These are phyloP conservation scores for Nymphicus hollandicus DNA, from an alignment of 2,113 vertebrate species.

Conservation along the genomic window DNA sequence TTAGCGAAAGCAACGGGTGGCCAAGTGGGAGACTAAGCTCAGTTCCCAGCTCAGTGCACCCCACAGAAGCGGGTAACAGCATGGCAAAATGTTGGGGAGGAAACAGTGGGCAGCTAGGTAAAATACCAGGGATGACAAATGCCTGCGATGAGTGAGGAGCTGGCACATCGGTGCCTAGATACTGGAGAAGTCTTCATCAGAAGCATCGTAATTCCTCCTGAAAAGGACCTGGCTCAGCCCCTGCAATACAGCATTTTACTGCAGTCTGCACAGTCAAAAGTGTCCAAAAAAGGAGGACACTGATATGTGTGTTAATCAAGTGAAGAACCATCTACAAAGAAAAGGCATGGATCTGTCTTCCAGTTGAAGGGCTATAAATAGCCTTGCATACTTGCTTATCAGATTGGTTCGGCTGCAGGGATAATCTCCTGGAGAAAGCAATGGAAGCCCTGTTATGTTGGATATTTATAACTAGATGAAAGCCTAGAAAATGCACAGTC, in stretches of 20 bases:
- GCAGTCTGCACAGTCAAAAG: slow-evolving; percentile 51
- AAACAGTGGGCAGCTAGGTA: slow-evolving; percentile 33
- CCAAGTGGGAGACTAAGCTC: neutral
- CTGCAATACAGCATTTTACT: slow-evolving; percentile 54
- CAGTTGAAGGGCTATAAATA: slow-evolving; percentile 66
- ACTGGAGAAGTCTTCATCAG: neutral
- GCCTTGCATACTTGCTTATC: slow-evolving; percentile 64
- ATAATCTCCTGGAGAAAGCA: slow-evolving; percentile 67
- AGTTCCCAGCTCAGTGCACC: neutral
- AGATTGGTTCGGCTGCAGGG: slow-evolving; percentile 64
- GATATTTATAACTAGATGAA: slow-evolving; percentile 69
- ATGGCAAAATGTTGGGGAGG: neutral
- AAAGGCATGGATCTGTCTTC: slow-evolving; percentile 66
- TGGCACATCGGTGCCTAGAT: neutral
- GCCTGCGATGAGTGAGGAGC: slow-evolving; percentile 5
- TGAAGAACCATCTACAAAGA: slow-evolving; percentile 68
- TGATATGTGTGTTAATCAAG: slow-evolving; percentile 64
- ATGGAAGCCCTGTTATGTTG: slow-evolving; percentile 61
- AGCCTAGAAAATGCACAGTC: slow-evolving; percentile 43
- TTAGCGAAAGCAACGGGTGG: neutral
- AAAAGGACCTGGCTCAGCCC: slow-evolving; percentile 51
- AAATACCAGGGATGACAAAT: slow-evolving; percentile 26
- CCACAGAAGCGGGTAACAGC: neutral
- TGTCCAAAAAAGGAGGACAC: slow-evolving; percentile 67
- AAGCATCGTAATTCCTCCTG: neutral